Evolutionary conservation across 2,888 invertebrate genomes (phyloP).

Genomic region (Tipula confusa): DNA sequence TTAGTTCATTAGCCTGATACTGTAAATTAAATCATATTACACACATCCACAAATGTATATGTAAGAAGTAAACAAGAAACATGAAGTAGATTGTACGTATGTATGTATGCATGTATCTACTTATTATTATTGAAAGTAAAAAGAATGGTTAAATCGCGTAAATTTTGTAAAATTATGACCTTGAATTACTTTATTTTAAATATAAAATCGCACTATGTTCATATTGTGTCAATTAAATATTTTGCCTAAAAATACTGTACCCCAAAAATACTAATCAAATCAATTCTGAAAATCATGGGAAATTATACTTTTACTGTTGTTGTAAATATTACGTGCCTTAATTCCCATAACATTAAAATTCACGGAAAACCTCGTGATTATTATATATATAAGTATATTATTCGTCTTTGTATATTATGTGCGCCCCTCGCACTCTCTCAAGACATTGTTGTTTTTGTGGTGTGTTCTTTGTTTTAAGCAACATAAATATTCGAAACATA

Average conservation of each 20-base stretch:
- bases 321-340: background rate
- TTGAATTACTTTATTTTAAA: background rate
- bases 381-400: too few species aligned
- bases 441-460: background rate
- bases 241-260: background rate
- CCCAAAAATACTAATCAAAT: too few species aligned
- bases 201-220: background rate
- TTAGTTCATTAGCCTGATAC: slow-evolving; percentile 25
- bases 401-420: background rate
- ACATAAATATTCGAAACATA: slow-evolving; percentile 3
- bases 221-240: background rate
- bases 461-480: background rate
- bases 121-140: slow-evolving; percentile 3
- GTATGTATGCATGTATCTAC: background rate
- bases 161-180: slow-evolving; percentile 1
- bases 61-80: slow-evolving; percentile 6
- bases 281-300: background rate
- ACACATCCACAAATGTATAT: background rate
- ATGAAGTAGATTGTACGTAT: background rate
- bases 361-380: slow-evolving; percentile 25
- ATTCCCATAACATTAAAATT: slow-evolving; percentile 20
- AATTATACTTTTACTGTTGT: background rate
- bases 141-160: background rate
- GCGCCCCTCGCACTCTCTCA: background rate
- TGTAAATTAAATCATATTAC: background rate